These are phyloP conservation scores for Drymodes brunneopygia DNA, from an alignment of 2,113 vertebrate genomes.

Conservation along the genomic window DNA sequence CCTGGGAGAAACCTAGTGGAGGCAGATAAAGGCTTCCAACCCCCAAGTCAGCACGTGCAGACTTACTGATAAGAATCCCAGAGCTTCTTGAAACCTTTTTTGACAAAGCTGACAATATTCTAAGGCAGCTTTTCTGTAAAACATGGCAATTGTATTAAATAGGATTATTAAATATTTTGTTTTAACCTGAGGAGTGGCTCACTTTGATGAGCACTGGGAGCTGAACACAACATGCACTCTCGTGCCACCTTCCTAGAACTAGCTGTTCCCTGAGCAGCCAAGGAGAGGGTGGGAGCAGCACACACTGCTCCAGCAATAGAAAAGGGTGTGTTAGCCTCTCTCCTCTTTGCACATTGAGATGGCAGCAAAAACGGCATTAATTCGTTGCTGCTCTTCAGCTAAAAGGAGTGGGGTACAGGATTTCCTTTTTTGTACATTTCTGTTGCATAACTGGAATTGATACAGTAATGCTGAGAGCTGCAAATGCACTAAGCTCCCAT, in stretches of 20 bases:
- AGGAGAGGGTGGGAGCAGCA: neutral
- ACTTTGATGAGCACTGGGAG: neutral
- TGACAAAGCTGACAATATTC: neutral
- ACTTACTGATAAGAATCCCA: neutral
- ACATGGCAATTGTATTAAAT: neutral
- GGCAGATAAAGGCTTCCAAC: neutral
- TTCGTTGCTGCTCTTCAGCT: neutral
- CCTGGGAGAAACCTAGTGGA: neutral
- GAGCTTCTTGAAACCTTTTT: neutral
- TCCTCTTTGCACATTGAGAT: neutral
- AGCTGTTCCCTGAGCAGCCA: neutral
- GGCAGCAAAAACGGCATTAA: neutral
- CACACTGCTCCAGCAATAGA: neutral
- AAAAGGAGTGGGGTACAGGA: neutral
- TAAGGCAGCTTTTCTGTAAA: neutral
- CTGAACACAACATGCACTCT: accelerated
- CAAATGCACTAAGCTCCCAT: neutral
- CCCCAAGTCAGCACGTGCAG: accelerated
- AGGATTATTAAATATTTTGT: neutral
- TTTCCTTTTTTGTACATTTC: neutral
- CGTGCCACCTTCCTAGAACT: neutral
- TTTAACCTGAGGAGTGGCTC: neutral
- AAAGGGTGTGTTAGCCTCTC: neutral
- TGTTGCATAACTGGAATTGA: neutral
- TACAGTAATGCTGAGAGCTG: neutral